Percentiles rank a stretch among this genome's conserved stretches.
Conservation (phyloP, 2,888 invertebrate genomes). For the Ophion ventricosus region DNA sequence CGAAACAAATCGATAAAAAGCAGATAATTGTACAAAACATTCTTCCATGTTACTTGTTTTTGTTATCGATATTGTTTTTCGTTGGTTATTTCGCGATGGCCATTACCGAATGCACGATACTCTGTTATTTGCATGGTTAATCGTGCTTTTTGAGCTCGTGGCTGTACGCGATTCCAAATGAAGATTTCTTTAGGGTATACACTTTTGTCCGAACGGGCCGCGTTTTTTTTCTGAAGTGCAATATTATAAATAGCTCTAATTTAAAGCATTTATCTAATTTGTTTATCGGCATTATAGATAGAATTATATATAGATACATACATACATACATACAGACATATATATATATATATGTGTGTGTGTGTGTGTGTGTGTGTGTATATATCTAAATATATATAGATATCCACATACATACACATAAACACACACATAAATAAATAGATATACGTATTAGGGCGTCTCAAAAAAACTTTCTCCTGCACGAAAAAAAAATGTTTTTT, state of each 20-base stretch:
- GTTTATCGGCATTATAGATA: constrained; percentile 68
- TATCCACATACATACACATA: constrained; percentile 71
- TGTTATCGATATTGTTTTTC: constrained; percentile 48
- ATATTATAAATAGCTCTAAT: constrained; percentile 41
- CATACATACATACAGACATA: not conserved
- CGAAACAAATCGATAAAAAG: constrained; percentile 56
- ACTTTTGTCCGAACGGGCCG: constrained; percentile 38
- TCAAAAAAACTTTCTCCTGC: not conserved
- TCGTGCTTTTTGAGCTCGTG: constrained; percentile 40
- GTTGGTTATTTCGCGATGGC: constrained; percentile 41
- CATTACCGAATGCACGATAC: constrained; percentile 23
- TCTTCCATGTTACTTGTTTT: constrained; percentile 72
- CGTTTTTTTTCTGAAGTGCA: constrained; percentile 19
- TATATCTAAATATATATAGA: not conserved
- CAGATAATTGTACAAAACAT: constrained; percentile 73
- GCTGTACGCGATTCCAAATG: constrained; percentile 51
- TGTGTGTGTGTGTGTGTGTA: too few species aligned
- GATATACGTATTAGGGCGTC: constrained; percentile 8
- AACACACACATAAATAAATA: not conserved
- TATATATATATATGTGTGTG: not conserved
- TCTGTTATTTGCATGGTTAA: constrained; percentile 16
- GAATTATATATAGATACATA: not conserved
- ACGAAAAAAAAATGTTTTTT: not conserved
- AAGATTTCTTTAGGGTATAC: constrained; percentile 16
- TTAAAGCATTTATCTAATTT: constrained; percentile 67